Percentiles rank a stretch among this genome's conserved stretches.
These are phyloP conservation scores for Stenopsyche tienmushanensis DNA, from an alignment of 1,140 invertebrate species.

Conservation along the genomic window DNA sequence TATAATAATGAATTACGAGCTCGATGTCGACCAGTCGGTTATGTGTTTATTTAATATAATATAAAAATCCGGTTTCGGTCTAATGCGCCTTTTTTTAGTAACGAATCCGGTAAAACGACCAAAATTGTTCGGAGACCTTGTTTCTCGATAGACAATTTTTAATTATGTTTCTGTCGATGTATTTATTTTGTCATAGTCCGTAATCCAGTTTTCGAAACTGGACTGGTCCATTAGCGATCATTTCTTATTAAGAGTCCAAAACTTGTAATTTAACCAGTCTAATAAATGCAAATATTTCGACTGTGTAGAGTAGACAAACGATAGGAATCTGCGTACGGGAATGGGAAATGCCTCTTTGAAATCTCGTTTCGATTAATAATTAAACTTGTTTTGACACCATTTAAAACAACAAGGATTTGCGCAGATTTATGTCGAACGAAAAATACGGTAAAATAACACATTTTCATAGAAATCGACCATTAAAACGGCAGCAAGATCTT, in stretches of 20 bases:
- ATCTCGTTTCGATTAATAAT: too few relatives aligned
- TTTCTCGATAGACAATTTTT: constrained; percentile 23
- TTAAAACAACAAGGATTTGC: too few relatives aligned
- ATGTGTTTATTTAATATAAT: constrained; percentile 28
- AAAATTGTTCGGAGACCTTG: constrained; percentile 25
- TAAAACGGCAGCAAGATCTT: too few relatives aligned
- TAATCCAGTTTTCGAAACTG: constrained; percentile 23
- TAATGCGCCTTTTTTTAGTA: constrained; percentile 22
- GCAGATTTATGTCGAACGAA: too few relatives aligned
- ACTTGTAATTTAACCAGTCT: too few relatives aligned
- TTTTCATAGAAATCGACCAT: too few relatives aligned
- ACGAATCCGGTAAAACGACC: constrained; percentile 18
- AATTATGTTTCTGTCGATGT: constrained; percentile 10
- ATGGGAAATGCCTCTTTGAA: too few relatives aligned
- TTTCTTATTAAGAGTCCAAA: neutral
- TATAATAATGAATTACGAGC: constrained; percentile 29
- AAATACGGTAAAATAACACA: too few relatives aligned
- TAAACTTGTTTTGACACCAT: too few relatives aligned
- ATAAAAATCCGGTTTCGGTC: constrained; percentile 22
- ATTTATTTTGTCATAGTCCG: constrained; percentile 3
- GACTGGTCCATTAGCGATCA: neutral
- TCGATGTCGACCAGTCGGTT: constrained; percentile 27
- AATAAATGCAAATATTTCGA: too few relatives aligned
- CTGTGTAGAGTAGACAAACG: too few relatives aligned
- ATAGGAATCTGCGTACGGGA: too few relatives aligned